Evolutionary conservation across 2,797 vertebrate species (phyloP).

Genomic region (Brachyalestes nurse): DNA sequence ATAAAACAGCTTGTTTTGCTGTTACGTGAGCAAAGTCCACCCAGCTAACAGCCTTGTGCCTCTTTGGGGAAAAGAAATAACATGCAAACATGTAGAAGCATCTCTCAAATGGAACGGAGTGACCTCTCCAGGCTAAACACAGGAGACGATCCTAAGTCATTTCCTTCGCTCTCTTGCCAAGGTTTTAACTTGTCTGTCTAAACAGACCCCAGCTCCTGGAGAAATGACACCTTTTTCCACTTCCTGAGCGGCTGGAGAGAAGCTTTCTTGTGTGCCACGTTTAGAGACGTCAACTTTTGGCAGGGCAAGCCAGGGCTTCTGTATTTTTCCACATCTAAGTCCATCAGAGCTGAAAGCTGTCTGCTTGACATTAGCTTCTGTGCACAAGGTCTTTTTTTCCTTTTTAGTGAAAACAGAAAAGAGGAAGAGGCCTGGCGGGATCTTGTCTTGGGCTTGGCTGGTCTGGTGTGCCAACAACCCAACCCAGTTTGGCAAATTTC

Average conservation of each 20-base stretch:
- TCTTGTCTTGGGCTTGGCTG: slow-evolving; percentile 18
- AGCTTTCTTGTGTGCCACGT: slow-evolving; percentile 62
- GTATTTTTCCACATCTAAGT: slow-evolving; percentile 69
- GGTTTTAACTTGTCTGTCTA: slow-evolving; percentile 19
- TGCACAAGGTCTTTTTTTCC: slow-evolving; percentile 30
- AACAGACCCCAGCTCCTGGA: slow-evolving; percentile 50
- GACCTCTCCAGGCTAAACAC: slow-evolving; percentile 72
- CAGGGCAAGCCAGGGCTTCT: slow-evolving; percentile 52
- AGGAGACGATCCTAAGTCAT: slow-evolving; percentile 50
- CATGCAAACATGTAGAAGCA: slow-evolving; percentile 52
- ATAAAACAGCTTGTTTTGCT: slow-evolving; percentile 78
- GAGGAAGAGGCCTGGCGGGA: slow-evolving; percentile 24
- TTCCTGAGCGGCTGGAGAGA: slow-evolving; percentile 53
- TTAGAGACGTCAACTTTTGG: slow-evolving; percentile 56
- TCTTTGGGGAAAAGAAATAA: slow-evolving; percentile 48
- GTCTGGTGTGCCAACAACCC: neutral
- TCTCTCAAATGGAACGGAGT: slow-evolving; percentile 46
- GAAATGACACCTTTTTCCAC: slow-evolving; percentile 44
- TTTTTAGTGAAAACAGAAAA: slow-evolving; percentile 47
- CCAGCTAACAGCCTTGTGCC: slow-evolving; percentile 39
- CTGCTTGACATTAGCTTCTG: slow-evolving; percentile 46
- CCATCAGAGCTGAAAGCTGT: slow-evolving; percentile 38
- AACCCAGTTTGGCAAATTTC: slow-evolving; percentile 30
- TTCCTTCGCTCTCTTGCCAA: slow-evolving; percentile 39
- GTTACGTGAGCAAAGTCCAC: slow-evolving; percentile 62